Percentiles rank a stretch among this genome's conserved stretches.
These are phyloP conservation scores for Drosophila cardini DNA, from an alignment of 1,140 invertebrate species.

Conservation along the genomic window DNA sequence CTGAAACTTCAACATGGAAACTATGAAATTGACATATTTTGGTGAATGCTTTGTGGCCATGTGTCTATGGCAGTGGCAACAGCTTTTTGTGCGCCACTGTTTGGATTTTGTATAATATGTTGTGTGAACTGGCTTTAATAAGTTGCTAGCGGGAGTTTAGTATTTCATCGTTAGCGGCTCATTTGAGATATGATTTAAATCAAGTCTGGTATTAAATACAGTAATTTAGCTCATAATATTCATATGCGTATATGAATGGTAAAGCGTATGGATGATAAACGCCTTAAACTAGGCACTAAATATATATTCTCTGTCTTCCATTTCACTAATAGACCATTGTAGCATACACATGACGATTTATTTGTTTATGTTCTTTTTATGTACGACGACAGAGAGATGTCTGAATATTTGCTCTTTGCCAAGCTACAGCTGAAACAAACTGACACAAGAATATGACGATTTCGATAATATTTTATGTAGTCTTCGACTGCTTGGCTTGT, in stretches of 20 bases:
- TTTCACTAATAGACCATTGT: slow-evolving; percentile 67
- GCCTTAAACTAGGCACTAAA: slow-evolving; percentile 59
- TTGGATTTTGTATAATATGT: slow-evolving; percentile 2
- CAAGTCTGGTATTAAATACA: slow-evolving; percentile 20
- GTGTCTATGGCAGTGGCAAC: slow-evolving; percentile 7
- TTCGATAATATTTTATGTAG: slow-evolving; percentile 80
- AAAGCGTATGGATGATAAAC: slow-evolving; percentile 56
- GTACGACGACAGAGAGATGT: slow-evolving; percentile 13
- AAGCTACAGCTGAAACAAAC: slow-evolving; percentile 34
- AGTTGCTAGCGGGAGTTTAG: slow-evolving; percentile 12
- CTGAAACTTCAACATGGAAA: slow-evolving; percentile 22
- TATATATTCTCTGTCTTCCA: slow-evolving; percentile 42
- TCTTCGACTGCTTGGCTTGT: slow-evolving; percentile 40
- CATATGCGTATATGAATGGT: slow-evolving; percentile 15
- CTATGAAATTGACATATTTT: slow-evolving; percentile 49
- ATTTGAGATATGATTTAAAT: slow-evolving; percentile 54
- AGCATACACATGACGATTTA: slow-evolving; percentile 68
- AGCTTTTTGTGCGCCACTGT: slow-evolving; percentile 22
- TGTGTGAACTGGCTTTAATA: slow-evolving; percentile 1
- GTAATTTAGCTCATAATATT: slow-evolving; percentile 48
- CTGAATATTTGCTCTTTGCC: neutral
- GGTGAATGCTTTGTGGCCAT: slow-evolving; percentile 40
- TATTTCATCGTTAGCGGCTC: slow-evolving; percentile 44
- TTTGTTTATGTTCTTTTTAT: slow-evolving; percentile 68
- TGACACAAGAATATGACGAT: slow-evolving; percentile 49